Conservation (phyloP, 2,797 vertebrate species). For the Dermochelys coriacea region DNA sequence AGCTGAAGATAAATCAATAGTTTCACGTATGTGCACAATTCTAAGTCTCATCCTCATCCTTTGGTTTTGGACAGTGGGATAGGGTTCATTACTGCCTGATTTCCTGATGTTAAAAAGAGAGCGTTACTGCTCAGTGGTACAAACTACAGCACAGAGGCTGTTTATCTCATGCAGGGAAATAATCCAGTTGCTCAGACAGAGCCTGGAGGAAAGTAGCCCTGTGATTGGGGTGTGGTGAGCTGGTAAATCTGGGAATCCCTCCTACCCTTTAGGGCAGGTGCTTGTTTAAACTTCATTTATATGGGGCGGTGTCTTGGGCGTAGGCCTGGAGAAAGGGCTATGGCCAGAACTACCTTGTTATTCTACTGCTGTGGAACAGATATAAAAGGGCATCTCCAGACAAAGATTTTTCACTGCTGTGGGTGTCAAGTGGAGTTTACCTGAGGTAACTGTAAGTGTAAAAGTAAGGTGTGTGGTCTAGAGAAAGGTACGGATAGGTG, state of each 20-base stretch:
- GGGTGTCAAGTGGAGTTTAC: constrained; percentile 58
- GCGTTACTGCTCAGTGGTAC: background rate
- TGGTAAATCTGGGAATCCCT: constrained; percentile 54
- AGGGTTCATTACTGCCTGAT: background rate
- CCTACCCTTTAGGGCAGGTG: constrained; percentile 51
- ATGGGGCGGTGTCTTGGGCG: constrained; percentile 56
- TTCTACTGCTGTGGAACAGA: constrained; percentile 16
- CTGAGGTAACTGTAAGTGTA: constrained; percentile 41
- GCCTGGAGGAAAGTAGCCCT: constrained; percentile 46
- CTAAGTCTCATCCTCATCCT: background rate
- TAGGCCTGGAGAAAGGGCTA: constrained; percentile 30
- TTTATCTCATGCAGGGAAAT: background rate
- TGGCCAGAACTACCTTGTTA: constrained; percentile 58
- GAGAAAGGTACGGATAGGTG: constrained; percentile 63
- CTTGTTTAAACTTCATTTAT: constrained; percentile 53
- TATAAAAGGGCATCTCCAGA: constrained; percentile 55
- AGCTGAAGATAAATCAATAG: background rate
- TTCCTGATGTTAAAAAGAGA: background rate
- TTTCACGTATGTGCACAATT: background rate
- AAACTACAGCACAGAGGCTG: fast-evolving
- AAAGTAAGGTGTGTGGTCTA: background rate
- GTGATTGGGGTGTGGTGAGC: constrained; percentile 22
- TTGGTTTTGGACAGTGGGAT: background rate
- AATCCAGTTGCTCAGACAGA: constrained; percentile 1
- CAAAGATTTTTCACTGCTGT: background rate